Conservation (phyloP, 2,888 invertebrate species). For the Hirtodrosophila alboralis region DNA sequence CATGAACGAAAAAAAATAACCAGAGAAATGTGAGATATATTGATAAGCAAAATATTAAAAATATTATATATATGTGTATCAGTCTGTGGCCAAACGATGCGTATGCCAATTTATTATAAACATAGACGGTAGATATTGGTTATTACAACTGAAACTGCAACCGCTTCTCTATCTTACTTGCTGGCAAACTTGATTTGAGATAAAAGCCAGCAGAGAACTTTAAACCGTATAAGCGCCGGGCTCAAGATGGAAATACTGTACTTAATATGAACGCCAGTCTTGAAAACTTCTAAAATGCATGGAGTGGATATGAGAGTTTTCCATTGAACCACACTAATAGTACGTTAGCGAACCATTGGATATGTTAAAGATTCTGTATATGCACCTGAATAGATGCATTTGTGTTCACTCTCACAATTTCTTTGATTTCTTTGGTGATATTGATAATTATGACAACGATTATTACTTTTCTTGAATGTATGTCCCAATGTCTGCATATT, state of each 20-base stretch:
- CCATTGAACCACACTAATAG: neutral
- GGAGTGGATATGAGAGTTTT: neutral
- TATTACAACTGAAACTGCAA: slow-evolving; percentile 34
- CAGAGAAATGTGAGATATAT: slow-evolving; percentile 19
- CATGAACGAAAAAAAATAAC: slow-evolving; percentile 1
- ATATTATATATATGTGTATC: neutral
- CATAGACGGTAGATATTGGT: slow-evolving; percentile 35
- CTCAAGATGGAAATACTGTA: slow-evolving; percentile 2
- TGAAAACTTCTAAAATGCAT: slow-evolving; percentile 26
- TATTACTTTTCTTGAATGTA: slow-evolving; percentile 57
- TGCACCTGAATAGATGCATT: slow-evolving; percentile 30
- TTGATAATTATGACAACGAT: slow-evolving; percentile 31
- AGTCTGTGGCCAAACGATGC: slow-evolving; percentile 33
- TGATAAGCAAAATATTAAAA: slow-evolving; percentile 7
- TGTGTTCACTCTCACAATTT: slow-evolving; percentile 35
- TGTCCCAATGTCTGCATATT: slow-evolving; percentile 38
- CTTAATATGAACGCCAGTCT: slow-evolving; percentile 17
- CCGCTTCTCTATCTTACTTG: too few species aligned
- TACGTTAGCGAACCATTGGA: slow-evolving; percentile 27
- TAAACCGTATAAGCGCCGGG: slow-evolving; percentile 7
- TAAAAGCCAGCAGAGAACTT: slow-evolving; percentile 8
- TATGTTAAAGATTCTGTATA: slow-evolving; percentile 34
- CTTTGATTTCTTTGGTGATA: slow-evolving; percentile 42
- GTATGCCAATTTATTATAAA: slow-evolving; percentile 41
- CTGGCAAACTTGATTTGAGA: slow-evolving; percentile 19